Evolutionary conservation across 2,888 invertebrate genomes (phyloP).

Genomic region (Ethmia dodecea): DNA sequence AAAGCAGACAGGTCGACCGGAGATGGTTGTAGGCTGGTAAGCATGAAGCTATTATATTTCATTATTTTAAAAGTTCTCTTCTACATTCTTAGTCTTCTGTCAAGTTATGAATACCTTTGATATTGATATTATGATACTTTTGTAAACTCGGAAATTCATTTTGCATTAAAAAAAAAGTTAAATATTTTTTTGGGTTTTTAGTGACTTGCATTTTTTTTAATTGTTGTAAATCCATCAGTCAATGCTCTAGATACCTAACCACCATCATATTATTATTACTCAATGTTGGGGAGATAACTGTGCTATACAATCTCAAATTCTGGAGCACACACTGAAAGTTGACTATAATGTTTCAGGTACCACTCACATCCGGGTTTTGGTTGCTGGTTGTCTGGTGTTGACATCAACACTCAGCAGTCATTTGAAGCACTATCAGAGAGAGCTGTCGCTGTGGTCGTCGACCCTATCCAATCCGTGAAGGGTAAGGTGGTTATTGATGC

Average conservation of each 20-base stretch:
- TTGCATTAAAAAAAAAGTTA: too few species aligned
- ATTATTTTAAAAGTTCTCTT: too few species aligned
- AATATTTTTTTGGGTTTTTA: too few species aligned
- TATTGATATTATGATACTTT: too few species aligned
- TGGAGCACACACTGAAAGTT: too few species aligned
- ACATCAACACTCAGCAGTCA: constrained; percentile 99
- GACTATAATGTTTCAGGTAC: constrained; percentile 82
- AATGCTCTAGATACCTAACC: background rate
- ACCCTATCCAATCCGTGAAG: constrained; percentile 99
- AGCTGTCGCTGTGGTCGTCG: constrained; percentile 99
- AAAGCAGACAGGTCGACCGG: constrained; percentile 98
- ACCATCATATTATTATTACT: background rate
- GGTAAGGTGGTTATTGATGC: constrained; percentile 99
- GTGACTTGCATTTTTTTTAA: too few species aligned
- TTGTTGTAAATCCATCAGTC: background rate
- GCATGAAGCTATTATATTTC: too few species aligned
- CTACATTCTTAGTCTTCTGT: too few species aligned
- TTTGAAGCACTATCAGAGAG: constrained; percentile 98
- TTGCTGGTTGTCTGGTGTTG: constrained; percentile 99
- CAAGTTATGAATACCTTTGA: too few species aligned
- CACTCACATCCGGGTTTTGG: constrained; percentile 99
- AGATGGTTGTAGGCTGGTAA: constrained; percentile 98
- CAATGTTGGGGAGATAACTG: too few species aligned
- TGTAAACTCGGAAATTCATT: too few species aligned
- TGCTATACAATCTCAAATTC: too few species aligned